Percentiles rank a stretch among this genome's conserved stretches.
These are phyloP conservation scores for Tupiocoris notatus DNA, from an alignment of 2,888 invertebrate species.

Conservation along the genomic window DNA sequence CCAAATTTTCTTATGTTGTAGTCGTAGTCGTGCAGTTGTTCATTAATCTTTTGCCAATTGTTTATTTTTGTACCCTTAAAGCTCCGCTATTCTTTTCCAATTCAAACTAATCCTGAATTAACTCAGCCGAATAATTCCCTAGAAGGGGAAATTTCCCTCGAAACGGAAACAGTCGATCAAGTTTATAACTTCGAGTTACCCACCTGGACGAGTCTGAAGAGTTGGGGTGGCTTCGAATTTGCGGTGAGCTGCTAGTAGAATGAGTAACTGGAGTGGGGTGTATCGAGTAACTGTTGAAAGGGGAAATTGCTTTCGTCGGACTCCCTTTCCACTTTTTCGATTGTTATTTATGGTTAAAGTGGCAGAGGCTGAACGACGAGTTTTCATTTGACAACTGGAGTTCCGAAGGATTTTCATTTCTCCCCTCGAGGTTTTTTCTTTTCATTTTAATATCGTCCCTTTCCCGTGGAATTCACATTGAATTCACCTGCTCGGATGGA, in stretches of 20 bases:
- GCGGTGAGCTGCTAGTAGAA: too few species aligned
- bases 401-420: neutral
- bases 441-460: neutral
- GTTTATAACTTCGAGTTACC: neutral
- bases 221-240: neutral
- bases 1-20: too few species aligned
- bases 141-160: too few species aligned
- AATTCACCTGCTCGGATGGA: neutral
- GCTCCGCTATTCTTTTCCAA: too few species aligned
- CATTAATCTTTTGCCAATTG: too few species aligned
- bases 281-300: neutral
- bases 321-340: neutral
- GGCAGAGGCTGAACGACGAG: neutral
- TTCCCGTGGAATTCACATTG: neutral
- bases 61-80: too few species aligned
- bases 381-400: neutral
- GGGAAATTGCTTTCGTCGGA: neutral
- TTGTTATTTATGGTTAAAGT: constrained; percentile 7
- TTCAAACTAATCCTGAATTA: too few species aligned
- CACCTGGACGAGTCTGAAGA: neutral
- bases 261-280: neutral
- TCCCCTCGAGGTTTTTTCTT: neutral
- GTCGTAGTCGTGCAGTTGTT: too few species aligned
- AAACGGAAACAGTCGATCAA: neutral
- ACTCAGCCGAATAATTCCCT: too few species aligned